Conservation (phyloP, 2,888 invertebrate genomes). For the Caenorhabditis sinica region DNA sequence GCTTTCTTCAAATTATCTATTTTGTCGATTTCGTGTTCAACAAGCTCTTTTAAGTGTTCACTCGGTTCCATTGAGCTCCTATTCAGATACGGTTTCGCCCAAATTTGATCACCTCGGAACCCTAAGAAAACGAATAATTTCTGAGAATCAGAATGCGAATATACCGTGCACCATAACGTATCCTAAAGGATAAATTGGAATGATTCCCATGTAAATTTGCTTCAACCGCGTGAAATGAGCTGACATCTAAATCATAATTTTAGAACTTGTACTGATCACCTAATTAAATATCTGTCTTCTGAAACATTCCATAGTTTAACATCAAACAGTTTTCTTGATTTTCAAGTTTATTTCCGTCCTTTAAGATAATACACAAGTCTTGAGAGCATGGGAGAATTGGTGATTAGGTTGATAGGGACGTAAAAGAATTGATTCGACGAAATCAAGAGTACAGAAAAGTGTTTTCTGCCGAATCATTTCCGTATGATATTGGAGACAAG, state of each 20-base stretch:
- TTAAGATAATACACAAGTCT: slow-evolving; percentile 61
- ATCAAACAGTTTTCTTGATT: neutral
- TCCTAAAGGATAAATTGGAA: slow-evolving; percentile 73
- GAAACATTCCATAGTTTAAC: slow-evolving; percentile 1
- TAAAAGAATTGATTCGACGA: slow-evolving; percentile 19
- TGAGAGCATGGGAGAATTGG: slow-evolving; percentile 18
- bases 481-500: slow-evolving; percentile 57
- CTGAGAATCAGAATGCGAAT: neutral
- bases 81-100: slow-evolving; percentile 69
- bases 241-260: slow-evolving; percentile 36
- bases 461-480: slow-evolving; percentile 22
- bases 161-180: slow-evolving; percentile 73
- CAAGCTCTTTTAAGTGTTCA: slow-evolving; percentile 71
- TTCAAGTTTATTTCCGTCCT: slow-evolving; percentile 66
- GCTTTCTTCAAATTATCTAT: slow-evolving; percentile 64
- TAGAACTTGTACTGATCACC: neutral
- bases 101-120: slow-evolving; percentile 73
- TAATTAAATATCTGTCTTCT: slow-evolving; percentile 34
- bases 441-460: neutral
- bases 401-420: slow-evolving; percentile 10
- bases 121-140: slow-evolving; percentile 43
- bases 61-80: slow-evolving; percentile 68
- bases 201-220: slow-evolving; percentile 69
- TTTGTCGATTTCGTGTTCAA: slow-evolving; percentile 73
- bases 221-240: slow-evolving; percentile 50